A percentile compares a stretch with the other conserved stretches of the same genome.
These are phyloP conservation scores for Drosophila carrolli DNA, from an alignment of 1,140 invertebrate genomes.

Conservation along the genomic window DNA sequence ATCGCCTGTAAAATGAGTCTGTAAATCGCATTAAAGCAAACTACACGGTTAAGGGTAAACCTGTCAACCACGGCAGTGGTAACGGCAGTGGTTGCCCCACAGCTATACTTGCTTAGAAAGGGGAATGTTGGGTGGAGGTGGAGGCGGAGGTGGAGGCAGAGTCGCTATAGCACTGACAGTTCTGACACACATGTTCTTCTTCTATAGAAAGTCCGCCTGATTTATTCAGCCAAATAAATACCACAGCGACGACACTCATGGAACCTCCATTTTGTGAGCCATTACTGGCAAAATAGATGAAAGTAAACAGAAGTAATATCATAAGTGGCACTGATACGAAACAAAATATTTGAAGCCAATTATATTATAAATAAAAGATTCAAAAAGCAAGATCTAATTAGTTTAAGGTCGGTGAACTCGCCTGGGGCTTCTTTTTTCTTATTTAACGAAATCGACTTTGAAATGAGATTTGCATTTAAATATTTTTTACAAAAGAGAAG, in stretches of 20 bases:
- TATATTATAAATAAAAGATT: too few relatives aligned
- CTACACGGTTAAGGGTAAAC: constrained; percentile 73
- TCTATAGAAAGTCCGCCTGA: background rate
- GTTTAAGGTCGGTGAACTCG: too few relatives aligned
- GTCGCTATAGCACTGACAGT: constrained; percentile 9
- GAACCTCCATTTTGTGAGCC: background rate
- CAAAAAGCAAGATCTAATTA: too few relatives aligned
- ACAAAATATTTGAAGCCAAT: too few relatives aligned
- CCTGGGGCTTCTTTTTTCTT: too few relatives aligned
- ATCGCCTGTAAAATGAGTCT: constrained; percentile 83
- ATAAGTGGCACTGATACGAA: background rate
- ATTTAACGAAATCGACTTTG: too few relatives aligned
- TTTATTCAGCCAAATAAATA: background rate
- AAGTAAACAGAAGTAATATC: background rate
- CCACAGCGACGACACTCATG: background rate
- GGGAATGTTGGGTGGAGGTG: background rate
- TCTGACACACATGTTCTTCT: constrained; percentile 23
- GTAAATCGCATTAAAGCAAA: constrained; percentile 80
- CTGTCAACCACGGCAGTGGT: constrained; percentile 59
- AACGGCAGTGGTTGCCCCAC: constrained; percentile 37
- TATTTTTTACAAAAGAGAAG: too few relatives aligned
- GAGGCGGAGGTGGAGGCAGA: background rate
- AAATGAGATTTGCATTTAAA: too few relatives aligned
- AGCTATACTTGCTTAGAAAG: constrained; percentile 6
- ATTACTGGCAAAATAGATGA: background rate